Evolutionary conservation across 2,113 vertebrate species (phyloP).

Genomic region (Rallus limicola): DNA sequence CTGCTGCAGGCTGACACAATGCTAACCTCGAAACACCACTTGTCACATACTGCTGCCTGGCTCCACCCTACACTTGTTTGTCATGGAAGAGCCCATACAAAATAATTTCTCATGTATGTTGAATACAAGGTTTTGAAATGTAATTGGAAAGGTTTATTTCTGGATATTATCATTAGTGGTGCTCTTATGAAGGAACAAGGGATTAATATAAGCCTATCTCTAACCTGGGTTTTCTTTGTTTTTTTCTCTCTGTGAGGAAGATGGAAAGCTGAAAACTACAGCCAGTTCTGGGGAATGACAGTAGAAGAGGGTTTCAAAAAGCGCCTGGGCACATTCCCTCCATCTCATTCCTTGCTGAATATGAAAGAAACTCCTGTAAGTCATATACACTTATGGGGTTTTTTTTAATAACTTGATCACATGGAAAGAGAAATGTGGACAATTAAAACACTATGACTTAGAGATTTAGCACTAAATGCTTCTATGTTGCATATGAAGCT

Average conservation of each 20-base stretch:
- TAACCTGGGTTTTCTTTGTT: not conserved
- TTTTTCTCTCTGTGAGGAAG: constrained; percentile 60
- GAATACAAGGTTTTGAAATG: not conserved
- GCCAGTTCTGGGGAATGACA: constrained; percentile 81
- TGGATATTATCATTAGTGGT: not conserved
- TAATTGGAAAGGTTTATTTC: not conserved
- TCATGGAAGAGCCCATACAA: not conserved
- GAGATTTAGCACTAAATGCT: not conserved
- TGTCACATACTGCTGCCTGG: not conserved
- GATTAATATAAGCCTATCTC: not conserved
- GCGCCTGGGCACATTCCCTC: constrained; percentile 75
- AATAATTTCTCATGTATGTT: not conserved
- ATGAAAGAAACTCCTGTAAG: constrained; percentile 74
- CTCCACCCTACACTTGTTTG: not conserved
- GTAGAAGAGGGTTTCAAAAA: constrained; percentile 76
- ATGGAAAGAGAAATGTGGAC: not conserved
- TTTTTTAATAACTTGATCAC: not conserved
- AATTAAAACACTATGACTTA: not conserved
- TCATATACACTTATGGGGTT: not conserved
- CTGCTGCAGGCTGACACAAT: not conserved
- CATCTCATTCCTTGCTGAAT: constrained; percentile 69
- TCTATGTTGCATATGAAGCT: not conserved
- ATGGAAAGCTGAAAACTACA: constrained; percentile 80
- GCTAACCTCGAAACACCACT: not conserved
- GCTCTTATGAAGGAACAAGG: not conserved